Conservation (phyloP, 1,140 invertebrate species). For the Tachypleus tridentatus region DNA sequence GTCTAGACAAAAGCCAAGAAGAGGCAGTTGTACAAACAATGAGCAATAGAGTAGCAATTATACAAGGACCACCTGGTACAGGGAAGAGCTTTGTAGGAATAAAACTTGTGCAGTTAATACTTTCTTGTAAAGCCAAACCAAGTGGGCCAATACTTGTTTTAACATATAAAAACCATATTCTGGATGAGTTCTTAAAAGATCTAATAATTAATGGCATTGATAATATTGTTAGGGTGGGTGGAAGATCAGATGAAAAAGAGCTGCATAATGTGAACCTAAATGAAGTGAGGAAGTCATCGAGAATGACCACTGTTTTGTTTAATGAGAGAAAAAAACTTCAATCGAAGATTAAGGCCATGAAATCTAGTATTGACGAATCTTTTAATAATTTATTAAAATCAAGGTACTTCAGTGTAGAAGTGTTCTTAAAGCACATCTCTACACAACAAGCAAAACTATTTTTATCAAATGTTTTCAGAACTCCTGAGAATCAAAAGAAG, state of each 20-base stretch:
- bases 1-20: background rate
- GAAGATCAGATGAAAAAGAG: conserved; percentile 44
- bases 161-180: conserved; percentile 78
- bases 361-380: background rate
- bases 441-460: too few species aligned
- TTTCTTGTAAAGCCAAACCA: conserved; percentile 11
- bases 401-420: background rate
- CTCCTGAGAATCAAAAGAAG: too few species aligned
- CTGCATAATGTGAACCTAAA: conserved; percentile 12
- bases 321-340: background rate
- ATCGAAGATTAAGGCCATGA: background rate
- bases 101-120: conserved; percentile 32
- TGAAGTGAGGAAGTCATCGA: background rate
- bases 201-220: conserved; percentile 40
- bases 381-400: background rate
- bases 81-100: conserved; percentile 62
- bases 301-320: conserved; percentile 1
- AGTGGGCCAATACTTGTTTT: conserved; percentile 54
- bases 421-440: background rate
- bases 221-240: conserved; percentile 57
- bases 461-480: too few species aligned
- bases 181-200: conserved; percentile 70
- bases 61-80: conserved; percentile 64
- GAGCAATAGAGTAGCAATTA: conserved; percentile 40
- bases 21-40: background rate